phyloP scores from a whole-genome alignment of 2,797 vertebrate genomes.

The Tangara arthus region DNA sequence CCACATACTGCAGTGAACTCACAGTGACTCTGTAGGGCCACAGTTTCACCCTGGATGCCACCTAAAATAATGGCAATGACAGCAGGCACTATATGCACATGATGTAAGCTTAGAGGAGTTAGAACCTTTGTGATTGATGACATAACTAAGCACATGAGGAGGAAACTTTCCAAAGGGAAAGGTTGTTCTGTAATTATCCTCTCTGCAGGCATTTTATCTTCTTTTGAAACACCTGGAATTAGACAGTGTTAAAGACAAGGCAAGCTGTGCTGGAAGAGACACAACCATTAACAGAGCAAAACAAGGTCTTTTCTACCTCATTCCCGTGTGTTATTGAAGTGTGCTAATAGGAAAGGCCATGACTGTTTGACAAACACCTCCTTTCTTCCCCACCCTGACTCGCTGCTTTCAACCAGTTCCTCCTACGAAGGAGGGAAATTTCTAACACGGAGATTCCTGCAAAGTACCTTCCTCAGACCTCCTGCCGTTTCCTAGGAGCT shows the following conservation, averaged over 20 bases:
- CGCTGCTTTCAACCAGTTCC: background rate
- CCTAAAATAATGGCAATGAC: background rate
- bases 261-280: background rate
- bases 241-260: background rate
- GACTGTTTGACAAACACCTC: background rate
- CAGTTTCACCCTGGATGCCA: background rate
- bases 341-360: background rate
- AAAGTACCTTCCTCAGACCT: background rate
- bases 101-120: background rate
- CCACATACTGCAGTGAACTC: background rate
- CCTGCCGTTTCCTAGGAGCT: background rate
- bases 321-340: background rate
- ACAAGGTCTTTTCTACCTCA: background rate
- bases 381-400: background rate
- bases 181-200: constrained; percentile 1
- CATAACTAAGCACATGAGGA: background rate
- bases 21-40: background rate
- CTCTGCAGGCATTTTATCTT: background rate
- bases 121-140: background rate
- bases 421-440: fast-evolving
- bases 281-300: background rate
- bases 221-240: background rate
- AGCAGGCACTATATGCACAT: background rate
- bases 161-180: background rate
- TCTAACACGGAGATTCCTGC: background rate